Evolutionary conservation across 53 echinoderm and acorn worm genomes (phyloP).

Genomic region (Echinarachnius parma): DNA sequence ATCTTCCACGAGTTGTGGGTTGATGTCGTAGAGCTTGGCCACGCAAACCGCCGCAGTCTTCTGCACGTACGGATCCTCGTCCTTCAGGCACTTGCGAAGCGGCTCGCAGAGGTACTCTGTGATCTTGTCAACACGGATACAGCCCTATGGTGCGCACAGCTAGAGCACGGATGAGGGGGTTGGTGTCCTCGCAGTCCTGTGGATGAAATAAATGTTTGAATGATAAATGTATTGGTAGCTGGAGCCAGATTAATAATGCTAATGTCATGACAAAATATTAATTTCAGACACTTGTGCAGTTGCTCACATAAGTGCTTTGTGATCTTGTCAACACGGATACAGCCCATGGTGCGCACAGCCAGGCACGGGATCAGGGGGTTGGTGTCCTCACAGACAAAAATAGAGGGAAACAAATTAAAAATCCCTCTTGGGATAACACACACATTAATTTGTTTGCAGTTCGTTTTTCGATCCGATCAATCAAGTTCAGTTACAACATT

Average conservation of each 20-base stretch:
- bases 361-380: conserved; percentile 89
- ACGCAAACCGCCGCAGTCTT: conserved; percentile 98
- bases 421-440: too few relatives aligned
- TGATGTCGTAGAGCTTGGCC: conserved; percentile 96
- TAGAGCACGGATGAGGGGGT: conserved; percentile 87
- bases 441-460: too few relatives aligned
- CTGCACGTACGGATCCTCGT: conserved; percentile 97
- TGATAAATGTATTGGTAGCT: too few relatives aligned
- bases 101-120: conserved; percentile 98
- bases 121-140: conserved; percentile 98
- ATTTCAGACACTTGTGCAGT: conserved; percentile 90
- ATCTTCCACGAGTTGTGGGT: conserved; percentile 92
- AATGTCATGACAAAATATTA: too few relatives aligned
- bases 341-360: conserved; percentile 98
- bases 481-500: too few relatives aligned
- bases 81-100: conserved; percentile 91
- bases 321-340: conserved; percentile 98
- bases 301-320: conserved; percentile 96
- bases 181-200: conserved; percentile 95
- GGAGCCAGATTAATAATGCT: too few relatives aligned
- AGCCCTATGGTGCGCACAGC: conserved; percentile 99
- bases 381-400: conserved; percentile 94
- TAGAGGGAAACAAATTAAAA: too few relatives aligned
- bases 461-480: too few relatives aligned
- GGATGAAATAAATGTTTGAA: too few relatives aligned